Evolutionary conservation across 92 coral and sea anemone genomes (phyloP).

Genomic region (Heliopora coerulea): DNA sequence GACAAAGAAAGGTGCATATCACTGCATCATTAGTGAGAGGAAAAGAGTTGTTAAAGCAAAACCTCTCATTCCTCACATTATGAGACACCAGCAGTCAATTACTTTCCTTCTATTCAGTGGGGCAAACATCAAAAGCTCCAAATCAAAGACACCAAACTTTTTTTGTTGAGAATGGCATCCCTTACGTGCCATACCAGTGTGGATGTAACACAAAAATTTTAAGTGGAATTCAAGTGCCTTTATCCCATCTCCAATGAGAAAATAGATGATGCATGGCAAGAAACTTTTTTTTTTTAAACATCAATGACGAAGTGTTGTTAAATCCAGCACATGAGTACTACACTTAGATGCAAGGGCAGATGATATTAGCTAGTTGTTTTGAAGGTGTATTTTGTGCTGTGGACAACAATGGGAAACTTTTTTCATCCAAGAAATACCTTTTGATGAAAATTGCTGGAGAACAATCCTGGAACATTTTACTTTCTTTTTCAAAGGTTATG

Average conservation of each 20-base stretch:
- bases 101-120: constrained; percentile 18
- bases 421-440: too few species aligned
- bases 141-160: too few species aligned
- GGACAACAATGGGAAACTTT: too few species aligned
- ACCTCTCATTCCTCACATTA: not conserved
- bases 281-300: constrained; percentile 2
- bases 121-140: too few species aligned
- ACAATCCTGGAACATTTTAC: too few species aligned
- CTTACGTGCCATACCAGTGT: too few species aligned
- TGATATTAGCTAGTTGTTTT: not conserved
- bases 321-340: constrained; percentile 18
- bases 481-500: too few species aligned
- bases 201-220: too few species aligned
- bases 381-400: constrained; percentile 19
- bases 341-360: constrained; percentile 24
- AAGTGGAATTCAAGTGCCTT: constrained; percentile 11
- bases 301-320: not conserved
- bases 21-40: not conserved
- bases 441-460: too few species aligned
- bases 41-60: too few species aligned
- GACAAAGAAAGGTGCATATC: constrained; percentile 29
- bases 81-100: constrained; percentile 26
- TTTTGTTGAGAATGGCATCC: too few species aligned
- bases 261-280: constrained; percentile 17
- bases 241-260: not conserved